phyloP scores from a whole-genome alignment of 2,888 invertebrate genomes.

The Mesorhabditis spiculigera region DNA sequence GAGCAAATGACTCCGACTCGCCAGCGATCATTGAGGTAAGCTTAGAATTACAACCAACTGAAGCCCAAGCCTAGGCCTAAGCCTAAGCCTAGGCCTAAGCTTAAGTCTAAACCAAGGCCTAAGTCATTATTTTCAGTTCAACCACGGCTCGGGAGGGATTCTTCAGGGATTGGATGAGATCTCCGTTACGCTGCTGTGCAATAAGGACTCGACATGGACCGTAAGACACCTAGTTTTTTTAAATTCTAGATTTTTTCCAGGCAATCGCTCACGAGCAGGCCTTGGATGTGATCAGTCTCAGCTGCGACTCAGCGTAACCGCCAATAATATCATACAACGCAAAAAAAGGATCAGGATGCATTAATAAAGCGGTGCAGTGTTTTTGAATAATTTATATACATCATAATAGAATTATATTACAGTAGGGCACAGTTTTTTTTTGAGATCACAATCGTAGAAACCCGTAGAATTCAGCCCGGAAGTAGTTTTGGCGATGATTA shows the following conservation, averaged over 20 bases:
- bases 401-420: too few relatives aligned
- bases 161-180: neutral
- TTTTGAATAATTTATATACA: neutral
- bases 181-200: neutral
- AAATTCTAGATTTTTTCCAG: neutral
- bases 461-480: too few relatives aligned
- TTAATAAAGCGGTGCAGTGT: neutral
- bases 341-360: neutral
- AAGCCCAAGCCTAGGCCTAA: too few relatives aligned
- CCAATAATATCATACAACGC: neutral
- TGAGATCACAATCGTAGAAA: too few relatives aligned
- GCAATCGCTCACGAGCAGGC: neutral
- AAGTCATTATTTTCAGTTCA: neutral
- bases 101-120: too few relatives aligned
- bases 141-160: neutral
- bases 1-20: neutral
- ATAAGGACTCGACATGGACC: neutral
- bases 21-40: neutral
- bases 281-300: neutral
- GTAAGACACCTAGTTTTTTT: neutral
- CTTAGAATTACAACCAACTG: too few relatives aligned
- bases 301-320: slow-evolving; percentile 4
- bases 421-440: too few relatives aligned
- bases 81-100: too few relatives aligned
- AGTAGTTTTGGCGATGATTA: too few relatives aligned